These are phyloP conservation scores for Rousettus leschenaultii DNA, from an alignment of 2,113 vertebrate species.

Conservation along the genomic window DNA sequence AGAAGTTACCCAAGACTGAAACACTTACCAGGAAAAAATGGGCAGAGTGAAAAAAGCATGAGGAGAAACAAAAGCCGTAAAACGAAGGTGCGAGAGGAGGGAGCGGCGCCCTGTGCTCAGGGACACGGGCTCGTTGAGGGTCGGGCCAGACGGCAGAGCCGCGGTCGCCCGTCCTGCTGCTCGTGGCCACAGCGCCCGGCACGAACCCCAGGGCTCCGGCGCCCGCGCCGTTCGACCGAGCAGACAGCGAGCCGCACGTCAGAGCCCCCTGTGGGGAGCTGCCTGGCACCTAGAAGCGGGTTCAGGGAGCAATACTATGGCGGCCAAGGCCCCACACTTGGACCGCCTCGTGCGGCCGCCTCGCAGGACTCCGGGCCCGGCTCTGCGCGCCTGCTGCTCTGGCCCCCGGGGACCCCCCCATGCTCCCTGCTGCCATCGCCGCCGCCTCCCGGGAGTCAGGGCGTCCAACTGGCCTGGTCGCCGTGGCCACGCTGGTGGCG, in stretches of 20 bases:
- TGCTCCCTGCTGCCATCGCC: too few relatives aligned
- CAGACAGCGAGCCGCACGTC: background rate
- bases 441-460: background rate
- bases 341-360: too few relatives aligned
- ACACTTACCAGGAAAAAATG: background rate
- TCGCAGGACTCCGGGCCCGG: too few relatives aligned
- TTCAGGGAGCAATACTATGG: too few relatives aligned
- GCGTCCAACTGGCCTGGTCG: background rate
- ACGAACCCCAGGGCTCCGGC: background rate
- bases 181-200: fast-evolving
- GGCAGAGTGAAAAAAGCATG: background rate
- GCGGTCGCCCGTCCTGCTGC: background rate
- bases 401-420: too few relatives aligned
- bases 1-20: background rate
- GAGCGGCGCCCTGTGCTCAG: too few relatives aligned
- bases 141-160: background rate
- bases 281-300: too few relatives aligned
- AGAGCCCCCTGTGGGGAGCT: too few relatives aligned
- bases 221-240: background rate
- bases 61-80: background rate
- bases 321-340: too few relatives aligned
- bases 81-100: background rate
- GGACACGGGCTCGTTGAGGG: background rate
- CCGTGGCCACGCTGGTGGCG: background rate
- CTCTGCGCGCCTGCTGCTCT: too few relatives aligned